Percentiles rank a stretch among this genome's conserved stretches.
Conservation (phyloP, 1,140 invertebrate species). For the Caenorhabditis inopinata region DNA sequence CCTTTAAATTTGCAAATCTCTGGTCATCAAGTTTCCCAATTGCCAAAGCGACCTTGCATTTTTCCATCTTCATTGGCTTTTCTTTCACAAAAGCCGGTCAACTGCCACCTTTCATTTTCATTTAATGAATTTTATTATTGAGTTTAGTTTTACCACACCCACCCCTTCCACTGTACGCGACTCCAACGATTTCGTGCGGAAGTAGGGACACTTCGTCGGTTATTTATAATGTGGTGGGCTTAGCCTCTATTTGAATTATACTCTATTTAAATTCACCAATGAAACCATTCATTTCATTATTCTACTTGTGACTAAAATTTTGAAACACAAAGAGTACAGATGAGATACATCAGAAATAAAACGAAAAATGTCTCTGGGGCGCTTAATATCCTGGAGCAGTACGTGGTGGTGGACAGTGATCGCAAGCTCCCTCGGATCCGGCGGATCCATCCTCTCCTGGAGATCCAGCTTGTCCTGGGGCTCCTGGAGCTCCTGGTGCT, state of each 20-base stretch:
- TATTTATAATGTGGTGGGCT: too few relatives aligned
- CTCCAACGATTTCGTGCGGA: too few relatives aligned
- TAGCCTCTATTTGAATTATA: neutral
- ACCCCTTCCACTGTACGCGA: too few relatives aligned
- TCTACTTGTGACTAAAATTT: neutral
- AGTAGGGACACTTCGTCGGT: too few relatives aligned
- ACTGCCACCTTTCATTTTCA: neutral
- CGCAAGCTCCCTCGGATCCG: constrained; percentile 43
- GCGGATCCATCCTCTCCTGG: constrained; percentile 30
- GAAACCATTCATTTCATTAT: constrained; percentile 13
- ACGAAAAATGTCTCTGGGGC: neutral
- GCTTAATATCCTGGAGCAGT: constrained; percentile 48
- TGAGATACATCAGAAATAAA: neutral
- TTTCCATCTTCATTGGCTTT: neutral
- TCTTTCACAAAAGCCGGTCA: neutral
- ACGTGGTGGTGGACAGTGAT: constrained; percentile 46
- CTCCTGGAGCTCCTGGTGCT: constrained; percentile 53
- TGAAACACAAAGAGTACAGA: neutral
- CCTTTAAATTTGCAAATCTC: neutral
- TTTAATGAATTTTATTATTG: too few relatives aligned
- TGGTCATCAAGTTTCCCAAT: neutral
- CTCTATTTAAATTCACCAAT: neutral
- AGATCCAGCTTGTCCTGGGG: constrained; percentile 52
- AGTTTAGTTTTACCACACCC: too few relatives aligned
- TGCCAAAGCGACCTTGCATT: neutral